Percentiles rank a stretch among this genome's conserved stretches.
Conservation (phyloP, 2,113 vertebrate species). For the Mola mola region DNA sequence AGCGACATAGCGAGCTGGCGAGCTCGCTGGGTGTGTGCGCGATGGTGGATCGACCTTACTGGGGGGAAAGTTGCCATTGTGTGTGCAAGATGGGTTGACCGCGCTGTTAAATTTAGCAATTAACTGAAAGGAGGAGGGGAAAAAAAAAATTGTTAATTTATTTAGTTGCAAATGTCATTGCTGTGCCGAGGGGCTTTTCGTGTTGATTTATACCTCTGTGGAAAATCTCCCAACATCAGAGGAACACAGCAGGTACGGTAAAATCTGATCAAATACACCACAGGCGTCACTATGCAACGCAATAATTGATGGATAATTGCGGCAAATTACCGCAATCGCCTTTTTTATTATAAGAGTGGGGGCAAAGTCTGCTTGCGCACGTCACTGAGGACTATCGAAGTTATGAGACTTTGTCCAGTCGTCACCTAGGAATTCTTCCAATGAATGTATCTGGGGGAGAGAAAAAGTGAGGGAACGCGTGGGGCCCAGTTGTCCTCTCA, state of each 20-base stretch:
- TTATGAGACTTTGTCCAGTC: slow-evolving; percentile 17
- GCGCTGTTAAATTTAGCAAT: slow-evolving; percentile 48
- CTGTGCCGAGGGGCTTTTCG: slow-evolving; percentile 23
- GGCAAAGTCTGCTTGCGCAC: slow-evolving; percentile 21
- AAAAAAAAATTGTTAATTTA: slow-evolving; percentile 16
- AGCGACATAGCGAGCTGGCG: slow-evolving; percentile 27
- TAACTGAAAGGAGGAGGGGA: slow-evolving; percentile 6
- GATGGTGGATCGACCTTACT: slow-evolving; percentile 38
- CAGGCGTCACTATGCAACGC: slow-evolving; percentile 34
- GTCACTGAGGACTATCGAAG: too few species aligned
- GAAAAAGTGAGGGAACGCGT: slow-evolving; percentile 20
- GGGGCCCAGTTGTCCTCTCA: slow-evolving; percentile 9
- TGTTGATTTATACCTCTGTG: slow-evolving; percentile 47
- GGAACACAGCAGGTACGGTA: slow-evolving; percentile 13
- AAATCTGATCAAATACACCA: slow-evolving; percentile 10
- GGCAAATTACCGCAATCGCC: slow-evolving; percentile 35
- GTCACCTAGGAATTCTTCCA: not conserved
- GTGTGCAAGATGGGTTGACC: slow-evolving; percentile 34
- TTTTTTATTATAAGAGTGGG: slow-evolving; percentile 33
- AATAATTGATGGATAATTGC: slow-evolving; percentile 51
- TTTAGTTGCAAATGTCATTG: slow-evolving; percentile 38
- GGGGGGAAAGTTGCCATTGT: slow-evolving; percentile 53
- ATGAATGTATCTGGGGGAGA: slow-evolving; percentile 19
- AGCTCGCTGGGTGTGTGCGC: slow-evolving; percentile 49
- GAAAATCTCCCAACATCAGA: slow-evolving; percentile 58